Evolutionary conservation across 2,797 vertebrate genomes (phyloP), one percentile per base, ranked within the genome.

Genomic region (Pygocentrus nattereri): DNA sequence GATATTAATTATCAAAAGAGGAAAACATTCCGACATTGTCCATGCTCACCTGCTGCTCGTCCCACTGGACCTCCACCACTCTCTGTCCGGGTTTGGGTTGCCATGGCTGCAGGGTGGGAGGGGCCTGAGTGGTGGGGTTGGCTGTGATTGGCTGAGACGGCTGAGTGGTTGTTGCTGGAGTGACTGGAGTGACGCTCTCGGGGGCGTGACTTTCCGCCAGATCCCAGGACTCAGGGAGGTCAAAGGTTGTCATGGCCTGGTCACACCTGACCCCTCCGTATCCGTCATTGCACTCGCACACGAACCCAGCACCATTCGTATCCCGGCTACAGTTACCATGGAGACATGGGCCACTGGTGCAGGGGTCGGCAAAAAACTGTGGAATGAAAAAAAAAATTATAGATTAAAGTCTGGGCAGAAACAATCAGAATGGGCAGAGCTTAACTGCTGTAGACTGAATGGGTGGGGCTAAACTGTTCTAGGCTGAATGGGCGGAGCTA

Each of bases 281-380:
- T 82, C 97, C 98, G 8, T 97, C 94, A 0, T 78, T 90, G 85
- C 98, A 99, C 54, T 95, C 21, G 38, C 98, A 99, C 84, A 94
- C 89, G 90, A 96, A 98, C 80, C 95, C 93, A 61, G 92, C 92
- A 12, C 87, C 89, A 0, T 91, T 84, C 0, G 88, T 41, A 0
- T 87, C 91, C 67, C 72, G 90, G 92, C 96, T 98, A 91, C 98
- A 99, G 97, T 99, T 98, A 87, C 98, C 98, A 97, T 98, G 96
- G 95, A 92, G 94, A 97, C 98, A 99, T 59, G 98, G 98, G 90
- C 93, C 97, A 94, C 96, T 98, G 92, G 94, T 91, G 86, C 98
- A 99, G 50, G 96, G 95, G 91, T 99, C 97, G 89, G 91, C 93
- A 91, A 97, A 92, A 91, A 98, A 96, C 98, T 99, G 27, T 3